Evolutionary conservation across 2,888 invertebrate genomes (phyloP).

Genomic region (Scaeva pyrastri): DNA sequence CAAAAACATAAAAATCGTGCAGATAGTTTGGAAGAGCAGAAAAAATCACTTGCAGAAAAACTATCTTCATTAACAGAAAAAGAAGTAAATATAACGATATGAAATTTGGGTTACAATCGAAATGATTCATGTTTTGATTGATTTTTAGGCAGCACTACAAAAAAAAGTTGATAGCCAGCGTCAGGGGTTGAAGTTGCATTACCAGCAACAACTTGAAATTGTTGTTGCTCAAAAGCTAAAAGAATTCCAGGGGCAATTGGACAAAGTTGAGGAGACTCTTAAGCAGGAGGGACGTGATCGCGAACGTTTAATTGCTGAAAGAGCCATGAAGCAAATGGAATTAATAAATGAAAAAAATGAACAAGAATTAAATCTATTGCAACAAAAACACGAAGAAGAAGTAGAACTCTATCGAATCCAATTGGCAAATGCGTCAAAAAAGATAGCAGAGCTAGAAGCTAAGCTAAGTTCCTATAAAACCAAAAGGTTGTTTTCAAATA

Average conservation of each 20-base stretch:
- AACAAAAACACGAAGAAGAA: slow-evolving; percentile 92
- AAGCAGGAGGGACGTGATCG: slow-evolving; percentile 87
- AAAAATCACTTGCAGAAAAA: slow-evolving; percentile 85
- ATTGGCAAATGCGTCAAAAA: slow-evolving; percentile 88
- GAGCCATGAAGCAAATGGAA: slow-evolving; percentile 89
- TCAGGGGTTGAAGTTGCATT: slow-evolving; percentile 89
- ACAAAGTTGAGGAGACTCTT: slow-evolving; percentile 88
- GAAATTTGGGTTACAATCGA: background rate
- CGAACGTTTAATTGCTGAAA: slow-evolving; percentile 88
- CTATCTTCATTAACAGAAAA: slow-evolving; percentile 85
- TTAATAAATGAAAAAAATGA: slow-evolving; percentile 90
- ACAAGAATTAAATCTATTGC: slow-evolving; percentile 89
- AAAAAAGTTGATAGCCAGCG: slow-evolving; percentile 87
- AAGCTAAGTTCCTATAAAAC: slow-evolving; percentile 83
- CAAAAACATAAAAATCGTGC: slow-evolving; percentile 85
- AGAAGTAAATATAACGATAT: slow-evolving; percentile 85
- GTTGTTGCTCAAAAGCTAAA: slow-evolving; percentile 90
- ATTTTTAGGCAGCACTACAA: slow-evolving; percentile 84
- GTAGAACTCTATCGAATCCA: slow-evolving; percentile 89
- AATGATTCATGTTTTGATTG: slow-evolving; percentile 2
- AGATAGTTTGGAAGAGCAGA: slow-evolving; percentile 85
- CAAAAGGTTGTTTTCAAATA: slow-evolving; percentile 78
- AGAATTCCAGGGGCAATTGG: slow-evolving; percentile 91
- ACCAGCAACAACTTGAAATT: slow-evolving; percentile 92
- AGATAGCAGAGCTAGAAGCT: slow-evolving; percentile 87